Base-by-base conservation (phyloP, 1,140 invertebrate genomes). In the Temnothorax curvispinosus region DNA sequence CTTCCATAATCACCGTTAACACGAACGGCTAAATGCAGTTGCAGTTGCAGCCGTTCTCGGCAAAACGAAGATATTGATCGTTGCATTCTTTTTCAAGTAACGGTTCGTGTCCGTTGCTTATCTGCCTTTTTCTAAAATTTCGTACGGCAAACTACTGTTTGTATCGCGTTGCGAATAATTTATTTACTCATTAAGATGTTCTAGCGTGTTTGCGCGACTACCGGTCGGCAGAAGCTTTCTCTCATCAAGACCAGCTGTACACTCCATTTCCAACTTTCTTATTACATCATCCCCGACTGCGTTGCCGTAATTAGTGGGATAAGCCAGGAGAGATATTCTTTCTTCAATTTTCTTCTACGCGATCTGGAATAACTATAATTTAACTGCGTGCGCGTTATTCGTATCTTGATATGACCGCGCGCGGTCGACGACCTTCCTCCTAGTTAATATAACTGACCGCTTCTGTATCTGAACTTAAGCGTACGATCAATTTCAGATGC, bases 211-310 rank as follows among this genome's bases (percentile, higher is more conserved):
- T 84, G 69, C 41, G 32, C 41, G 80, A 84, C 54, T 52, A 50
- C 27, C 54, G 32, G 69, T 75, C 41, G 54, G 54, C 62, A 56
- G 65, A 38, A 60, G 80, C 80, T 84, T 84, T 84, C 69, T 75
- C 69, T 84, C 80, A 75, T 75, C 80, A 84, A 74, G 18, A 60
- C 69, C 80, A 60, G 41, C 69, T 84, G 80, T 13, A 84, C 47
- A 74, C 67, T 60, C 69, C 13, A 75, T 84, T 84, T 74, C 80
- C 47, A 84, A 84, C 80, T 84, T 84, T 84, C 78, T 84, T 84
- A 58, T 84, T 84, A 56, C 56, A 67, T 84, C 80, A 84, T 84
- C 27, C 38, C 38, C 11, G 54, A 60, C 54, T 60, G 41, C 56
- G 54, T 75, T 84, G 13, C n/a, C 38, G 56, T 84, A 84, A 84